Evolutionary conservation across 2,113 vertebrate genomes (phyloP).

Genomic region (Orycteropus afer): DNA sequence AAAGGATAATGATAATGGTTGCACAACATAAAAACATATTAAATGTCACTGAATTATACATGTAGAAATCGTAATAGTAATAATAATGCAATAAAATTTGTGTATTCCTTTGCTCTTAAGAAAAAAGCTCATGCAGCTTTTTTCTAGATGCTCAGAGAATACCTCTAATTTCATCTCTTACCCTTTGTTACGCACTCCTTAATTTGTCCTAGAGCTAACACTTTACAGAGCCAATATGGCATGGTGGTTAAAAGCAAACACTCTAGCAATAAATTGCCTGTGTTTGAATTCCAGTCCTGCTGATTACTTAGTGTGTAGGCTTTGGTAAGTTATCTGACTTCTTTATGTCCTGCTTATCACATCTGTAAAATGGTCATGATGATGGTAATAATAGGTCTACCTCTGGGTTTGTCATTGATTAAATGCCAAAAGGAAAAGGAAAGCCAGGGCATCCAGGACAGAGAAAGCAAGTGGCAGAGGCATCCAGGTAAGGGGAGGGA

Average conservation of each 20-base stretch:
- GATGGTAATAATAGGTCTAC: too few species aligned
- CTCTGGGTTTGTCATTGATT: neutral
- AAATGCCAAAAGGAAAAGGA: neutral
- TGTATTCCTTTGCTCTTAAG: neutral
- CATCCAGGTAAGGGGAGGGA: too few species aligned
- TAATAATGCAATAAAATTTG: neutral
- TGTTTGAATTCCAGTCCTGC: neutral
- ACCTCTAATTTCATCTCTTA: neutral
- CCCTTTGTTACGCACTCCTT: neutral
- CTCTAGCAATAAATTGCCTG: neutral
- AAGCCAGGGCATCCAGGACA: too few species aligned
- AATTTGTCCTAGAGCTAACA: neutral
- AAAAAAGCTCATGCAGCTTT: neutral
- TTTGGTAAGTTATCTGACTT: neutral
- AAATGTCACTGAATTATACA: neutral
- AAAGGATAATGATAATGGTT: neutral
- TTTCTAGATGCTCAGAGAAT: neutral
- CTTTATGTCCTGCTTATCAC: neutral
- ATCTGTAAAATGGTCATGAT: neutral
- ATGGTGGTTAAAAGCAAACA: neutral
- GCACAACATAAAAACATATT: neutral
- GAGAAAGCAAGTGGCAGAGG: too few species aligned
- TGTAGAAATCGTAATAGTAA: neutral
- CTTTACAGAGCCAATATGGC: neutral
- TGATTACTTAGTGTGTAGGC: too few species aligned